Evolutionary conservation across 2,113 vertebrate species (phyloP), one percentile per base, ranked within the genome.

Genomic region (Ameiurus melas): DNA sequence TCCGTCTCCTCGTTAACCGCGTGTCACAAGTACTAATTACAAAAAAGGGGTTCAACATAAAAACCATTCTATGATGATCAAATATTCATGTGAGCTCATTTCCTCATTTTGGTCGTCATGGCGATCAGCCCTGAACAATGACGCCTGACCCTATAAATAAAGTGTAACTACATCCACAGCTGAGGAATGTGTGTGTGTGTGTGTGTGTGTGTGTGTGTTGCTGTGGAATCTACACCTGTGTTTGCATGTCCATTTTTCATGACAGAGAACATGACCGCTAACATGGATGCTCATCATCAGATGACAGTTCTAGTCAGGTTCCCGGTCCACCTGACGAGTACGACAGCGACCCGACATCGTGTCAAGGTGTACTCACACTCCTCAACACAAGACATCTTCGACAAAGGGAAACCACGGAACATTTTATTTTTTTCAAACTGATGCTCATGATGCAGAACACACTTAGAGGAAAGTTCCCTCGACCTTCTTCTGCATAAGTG

Each of bases 21-120:
- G 89, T 95, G 94, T 94, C 94, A 94, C 93, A 93, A n/a, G 92
- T 85, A 93, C 92, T 95, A 95, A 96, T 96, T 96, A 95, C 91
- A 92, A 93, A 92, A 92, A 87, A 90, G 93, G 91, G 94, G 93
- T 83, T 20, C 27, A 66, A 84, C 39, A 43, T 92, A 93, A 94
- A 94, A 85, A 92, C 90, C 78, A 94, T 93, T 94, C 92, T 79
- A 66, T 91, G 82, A 92, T 90, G 89, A 95, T 96, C 91, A 95
- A 95, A 95, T 94, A 95, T 95, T 94, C 94, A 96, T 94, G 87
- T 70, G 80, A 86, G 82, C 5, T 55, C 90, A 91, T 91, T 95
- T 91, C 89, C 93, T 90, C 91, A 64, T 88, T 89, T 81, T 27
- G 9, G 73, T 90, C 90, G 88, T 85, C 80, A 33, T 68, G 90